These are phyloP conservation scores for Erpobdella octoculata DNA, from an alignment of 2,888 invertebrate species.

Conservation along the genomic window DNA sequence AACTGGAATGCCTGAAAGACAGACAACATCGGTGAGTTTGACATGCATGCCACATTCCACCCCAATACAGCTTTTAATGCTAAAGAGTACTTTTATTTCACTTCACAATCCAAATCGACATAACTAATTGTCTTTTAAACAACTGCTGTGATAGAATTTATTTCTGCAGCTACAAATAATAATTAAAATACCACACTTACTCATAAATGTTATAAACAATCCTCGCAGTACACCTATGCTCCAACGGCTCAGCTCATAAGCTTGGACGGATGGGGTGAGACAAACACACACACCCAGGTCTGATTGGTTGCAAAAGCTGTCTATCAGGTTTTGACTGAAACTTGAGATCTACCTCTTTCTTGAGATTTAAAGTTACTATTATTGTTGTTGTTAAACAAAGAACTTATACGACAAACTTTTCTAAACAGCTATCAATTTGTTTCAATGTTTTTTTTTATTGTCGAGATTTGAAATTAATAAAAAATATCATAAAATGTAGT, in stretches of 20 bases:
- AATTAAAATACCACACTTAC: background rate
- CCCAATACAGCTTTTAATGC: background rate
- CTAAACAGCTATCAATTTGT: too few relatives aligned
- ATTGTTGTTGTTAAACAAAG: too few relatives aligned
- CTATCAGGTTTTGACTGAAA: too few relatives aligned
- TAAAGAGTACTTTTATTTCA: background rate
- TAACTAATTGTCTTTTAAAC: too few relatives aligned
- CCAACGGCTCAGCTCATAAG: slow-evolving; percentile 39
- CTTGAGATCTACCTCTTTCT: background rate
- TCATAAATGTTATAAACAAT: background rate
- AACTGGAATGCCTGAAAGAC: slow-evolving; percentile 38
- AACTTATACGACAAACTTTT: too few relatives aligned
- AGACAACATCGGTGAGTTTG: slow-evolving; percentile 30
- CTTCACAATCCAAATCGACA: background rate
- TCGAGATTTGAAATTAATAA: too few relatives aligned
- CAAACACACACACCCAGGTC: slow-evolving; percentile 38
- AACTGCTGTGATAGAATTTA: background rate
- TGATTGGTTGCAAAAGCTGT: slow-evolving; percentile 29
- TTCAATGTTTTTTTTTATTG: too few relatives aligned
- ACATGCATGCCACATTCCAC: background rate
- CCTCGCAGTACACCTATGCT: slow-evolving; percentile 36
- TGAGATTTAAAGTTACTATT: too few relatives aligned
- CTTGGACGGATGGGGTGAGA: slow-evolving; percentile 37
- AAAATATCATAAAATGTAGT: too few relatives aligned
- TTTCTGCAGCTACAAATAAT: background rate